Base-by-base conservation (phyloP, 1,140 invertebrate genomes). In the Himalopsyche phryganea region DNA sequence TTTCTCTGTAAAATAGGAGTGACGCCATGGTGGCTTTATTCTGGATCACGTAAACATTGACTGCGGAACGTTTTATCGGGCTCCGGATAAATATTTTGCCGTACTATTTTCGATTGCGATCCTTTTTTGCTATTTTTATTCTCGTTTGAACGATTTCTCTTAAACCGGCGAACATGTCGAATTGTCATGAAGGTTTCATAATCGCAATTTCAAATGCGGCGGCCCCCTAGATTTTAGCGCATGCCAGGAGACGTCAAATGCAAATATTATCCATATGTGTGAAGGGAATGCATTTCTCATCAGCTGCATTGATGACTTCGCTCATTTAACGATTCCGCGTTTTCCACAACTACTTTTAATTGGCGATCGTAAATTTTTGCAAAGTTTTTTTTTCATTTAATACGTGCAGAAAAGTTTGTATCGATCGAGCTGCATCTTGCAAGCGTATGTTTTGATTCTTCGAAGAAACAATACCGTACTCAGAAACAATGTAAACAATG, bases 21-120 rank as follows among this genome's bases (percentile, higher is more conserved):
- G 75, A 77, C 75, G 75, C 75, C 75, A 77, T 77, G 75, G 75
- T 77, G 74, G 75, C 74, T 77, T 77, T 77, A 77, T 77, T 73
- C 75, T 70, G 72, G 75, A 77, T 77, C 75, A 77, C 75, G 75
- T 77, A 77, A 77, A 77, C 75, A 77, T 74, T 74, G 75, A 74
- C 53, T n/a, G 53, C 46, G 35, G 53, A 56, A 10, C 23, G 45
- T 54, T 46, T 56, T 56, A 56, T 56, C 48, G 46, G 47, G 19
- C 40, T 33, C 46, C 14, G 33, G 53, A 33, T 56, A 48, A 44
- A 14, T 19, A 41, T 38, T 48, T 56, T 56, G 41, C 23, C 14
- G 3, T 10, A 28, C 6, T 32, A 48, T 49, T 48, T 28, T 38
- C 33, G 10, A 6, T 17, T 33, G 14, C 18, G 36, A 40, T 40